Evolutionary conservation across 1,140 invertebrate species (phyloP), one percentile per base, ranked within the genome.

Genomic region (Lasaia peninsularis): DNA sequence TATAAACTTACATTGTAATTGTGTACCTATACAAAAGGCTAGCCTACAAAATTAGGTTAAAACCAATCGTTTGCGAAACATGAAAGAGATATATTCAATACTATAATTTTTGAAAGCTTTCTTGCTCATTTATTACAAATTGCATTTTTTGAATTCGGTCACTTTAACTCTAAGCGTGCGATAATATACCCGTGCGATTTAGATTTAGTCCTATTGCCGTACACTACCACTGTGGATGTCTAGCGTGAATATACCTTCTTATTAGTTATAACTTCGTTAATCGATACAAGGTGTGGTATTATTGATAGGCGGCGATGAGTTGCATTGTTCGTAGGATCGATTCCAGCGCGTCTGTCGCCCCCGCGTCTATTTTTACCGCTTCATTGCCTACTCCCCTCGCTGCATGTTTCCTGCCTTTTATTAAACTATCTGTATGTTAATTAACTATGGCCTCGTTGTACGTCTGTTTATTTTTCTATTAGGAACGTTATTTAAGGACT

Each of bases 401-500:
- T 75, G 75, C 72, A 66, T 73, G 79, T 75, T 88, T 86, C 83
- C 86, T 86, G 86, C 79, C 82, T 79, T 86, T 84, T 86, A 88
- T 86, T 86, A 88, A 88, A 86, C 80, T 88, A 86, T 86, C 79
- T 88, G 79, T 86, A 88, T 88, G 86, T 84, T 86, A 86, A 88
- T 88, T 88, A 88, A 86, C 79, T 84, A 80, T 78, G 82, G 76
- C 83, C 80, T 84, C 86, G 78, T 61, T 65, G 72, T 58, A 68
- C 72, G 58, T 75, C 67, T 80, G 76, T 86, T 86, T 84, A 78
- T 75, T 75, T 86, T 80, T 75, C 80, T 80, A 73, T 87, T 78
- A 78, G 71, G 71, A 76, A 73, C 73, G 65, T 78, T 77, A 56
- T 80, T 73, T 79, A 75, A 79, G 71, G 65, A 63, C n/a, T n/a